phyloP scores from a whole-genome alignment of 2,888 invertebrate genomes.

The Cryptus armator region DNA sequence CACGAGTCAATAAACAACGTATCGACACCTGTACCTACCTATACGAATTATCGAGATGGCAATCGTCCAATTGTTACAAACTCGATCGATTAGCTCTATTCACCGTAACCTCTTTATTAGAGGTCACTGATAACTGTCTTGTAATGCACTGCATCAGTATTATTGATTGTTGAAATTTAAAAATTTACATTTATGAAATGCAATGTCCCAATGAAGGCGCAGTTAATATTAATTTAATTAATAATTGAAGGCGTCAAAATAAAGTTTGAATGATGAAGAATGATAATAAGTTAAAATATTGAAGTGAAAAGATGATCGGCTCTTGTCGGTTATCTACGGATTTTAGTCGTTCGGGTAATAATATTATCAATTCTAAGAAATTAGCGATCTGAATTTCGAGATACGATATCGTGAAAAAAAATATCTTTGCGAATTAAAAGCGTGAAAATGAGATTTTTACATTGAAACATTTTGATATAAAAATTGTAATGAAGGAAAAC shows the following conservation, averaged over 20 bases:
- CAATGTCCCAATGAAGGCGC: too few relatives aligned
- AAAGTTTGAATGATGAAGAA: too few relatives aligned
- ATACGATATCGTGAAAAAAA: background rate
- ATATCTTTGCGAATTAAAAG: too few relatives aligned
- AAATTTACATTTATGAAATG: too few relatives aligned
- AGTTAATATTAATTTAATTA: too few relatives aligned
- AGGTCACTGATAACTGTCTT: background rate
- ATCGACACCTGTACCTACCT: conserved; percentile 11
- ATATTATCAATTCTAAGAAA: background rate
- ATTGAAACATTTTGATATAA: background rate
- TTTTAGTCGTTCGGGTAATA: too few relatives aligned
- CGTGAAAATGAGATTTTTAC: too few relatives aligned
- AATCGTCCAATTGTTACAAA: conserved; percentile 30
- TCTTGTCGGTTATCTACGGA: too few relatives aligned
- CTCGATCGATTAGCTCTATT: conserved; percentile 1
- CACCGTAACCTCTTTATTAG: background rate
- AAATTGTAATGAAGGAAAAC: background rate
- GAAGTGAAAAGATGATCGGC: too few relatives aligned
- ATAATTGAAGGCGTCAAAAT: too few relatives aligned
- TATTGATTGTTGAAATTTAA: too few relatives aligned
- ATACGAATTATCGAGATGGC: conserved; percentile 18
- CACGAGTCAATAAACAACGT: background rate
- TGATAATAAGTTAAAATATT: too few relatives aligned
- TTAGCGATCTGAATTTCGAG: background rate
- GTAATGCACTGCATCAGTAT: background rate